These are phyloP conservation scores for Oscheius sp. DNA, from an alignment of 2,888 invertebrate genomes.

Conservation along the genomic window DNA sequence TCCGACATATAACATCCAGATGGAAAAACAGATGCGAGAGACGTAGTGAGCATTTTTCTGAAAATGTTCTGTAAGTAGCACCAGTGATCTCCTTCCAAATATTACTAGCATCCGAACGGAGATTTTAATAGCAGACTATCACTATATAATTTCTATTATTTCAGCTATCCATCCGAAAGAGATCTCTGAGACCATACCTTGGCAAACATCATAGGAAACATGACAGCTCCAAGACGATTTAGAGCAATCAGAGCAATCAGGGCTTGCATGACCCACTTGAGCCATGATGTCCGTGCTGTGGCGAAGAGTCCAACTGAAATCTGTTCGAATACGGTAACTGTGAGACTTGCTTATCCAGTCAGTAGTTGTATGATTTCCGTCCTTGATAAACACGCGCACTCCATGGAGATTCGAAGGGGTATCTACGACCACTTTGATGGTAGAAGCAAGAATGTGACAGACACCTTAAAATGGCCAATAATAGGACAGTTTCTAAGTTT, in stretches of 20 bases:
- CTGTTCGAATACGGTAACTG: not conserved
- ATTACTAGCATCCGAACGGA: not conserved
- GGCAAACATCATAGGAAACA: not conserved
- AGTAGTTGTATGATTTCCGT: not conserved
- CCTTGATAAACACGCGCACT: not conserved
- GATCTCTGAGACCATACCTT: not conserved
- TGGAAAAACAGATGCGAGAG: not conserved
- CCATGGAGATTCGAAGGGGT: not conserved
- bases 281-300: not conserved
- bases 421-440: not conserved
- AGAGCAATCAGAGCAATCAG: slow-evolving; percentile 9
- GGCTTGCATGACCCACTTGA: slow-evolving; percentile 17
- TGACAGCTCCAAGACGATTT: not conserved
- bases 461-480: slow-evolving; percentile 3
- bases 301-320: slow-evolving; percentile 4
- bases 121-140: not conserved
- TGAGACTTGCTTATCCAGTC: slow-evolving; percentile 3
- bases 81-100: not conserved
- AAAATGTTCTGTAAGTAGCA: not conserved
- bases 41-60: slow-evolving; percentile 12
- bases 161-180: not conserved
- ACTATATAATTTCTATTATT: not conserved
- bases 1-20: slow-evolving; percentile 11
- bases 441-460: slow-evolving; percentile 2
- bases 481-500: not conserved